These are phyloP conservation scores for Neodontobutis hainanensis DNA, from an alignment of 2,113 vertebrate genomes.

Conservation along the genomic window DNA sequence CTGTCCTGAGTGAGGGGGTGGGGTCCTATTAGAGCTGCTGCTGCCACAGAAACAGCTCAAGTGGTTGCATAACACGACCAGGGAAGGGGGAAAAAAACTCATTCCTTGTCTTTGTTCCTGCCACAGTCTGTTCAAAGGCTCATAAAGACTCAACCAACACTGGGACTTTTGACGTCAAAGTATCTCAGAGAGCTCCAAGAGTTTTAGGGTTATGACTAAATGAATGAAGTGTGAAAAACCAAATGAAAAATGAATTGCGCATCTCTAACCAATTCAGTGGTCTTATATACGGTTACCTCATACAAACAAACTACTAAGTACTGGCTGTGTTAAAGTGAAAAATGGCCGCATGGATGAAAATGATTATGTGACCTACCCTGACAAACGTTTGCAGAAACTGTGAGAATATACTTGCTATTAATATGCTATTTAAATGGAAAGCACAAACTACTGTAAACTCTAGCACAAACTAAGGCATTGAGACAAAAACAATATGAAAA, in stretches of 20 bases:
- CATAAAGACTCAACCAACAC: slow-evolving; percentile 72
- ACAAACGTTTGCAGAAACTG: too few species aligned
- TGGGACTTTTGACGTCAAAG: slow-evolving; percentile 55
- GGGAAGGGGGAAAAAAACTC: slow-evolving; percentile 47
- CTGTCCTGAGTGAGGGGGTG: slow-evolving; percentile 75
- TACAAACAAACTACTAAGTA: too few species aligned
- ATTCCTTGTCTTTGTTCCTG: slow-evolving; percentile 79
- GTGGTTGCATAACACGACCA: slow-evolving; percentile 77
- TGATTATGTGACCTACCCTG: too few species aligned
- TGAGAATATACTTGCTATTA: too few species aligned
- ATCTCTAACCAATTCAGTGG: neutral
- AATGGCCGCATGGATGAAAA: too few species aligned
- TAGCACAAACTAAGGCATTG: too few species aligned
- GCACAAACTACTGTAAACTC: too few species aligned
- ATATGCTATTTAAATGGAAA: too few species aligned
- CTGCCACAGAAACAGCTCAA: slow-evolving; percentile 66
- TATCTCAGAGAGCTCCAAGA: slow-evolving; percentile 37
- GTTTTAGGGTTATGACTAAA: neutral
- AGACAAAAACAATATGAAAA: too few species aligned
- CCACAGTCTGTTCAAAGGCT: slow-evolving; percentile 75
- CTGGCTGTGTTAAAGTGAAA: too few species aligned
- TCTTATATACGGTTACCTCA: neutral
- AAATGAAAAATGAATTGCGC: too few species aligned
- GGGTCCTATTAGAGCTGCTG: slow-evolving; percentile 72
- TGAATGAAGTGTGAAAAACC: neutral